These are phyloP conservation scores for Rhopalosiphum padi DNA, from an alignment of 1,140 invertebrate species.

Conservation along the genomic window DNA sequence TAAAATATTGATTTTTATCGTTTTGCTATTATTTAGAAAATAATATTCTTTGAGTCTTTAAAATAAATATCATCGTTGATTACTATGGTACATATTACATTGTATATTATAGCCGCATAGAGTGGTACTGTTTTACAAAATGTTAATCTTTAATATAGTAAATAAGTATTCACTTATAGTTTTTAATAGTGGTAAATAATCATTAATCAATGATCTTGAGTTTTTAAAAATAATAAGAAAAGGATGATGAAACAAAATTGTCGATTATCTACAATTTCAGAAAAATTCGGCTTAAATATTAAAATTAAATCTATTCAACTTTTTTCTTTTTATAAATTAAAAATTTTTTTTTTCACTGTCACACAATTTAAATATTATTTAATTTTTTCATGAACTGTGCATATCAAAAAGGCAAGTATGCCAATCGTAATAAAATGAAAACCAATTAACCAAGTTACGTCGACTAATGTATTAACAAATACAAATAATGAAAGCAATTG, in stretches of 20 bases:
- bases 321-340: no score
- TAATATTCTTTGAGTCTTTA: background rate
- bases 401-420: background rate
- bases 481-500: background rate
- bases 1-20: no score
- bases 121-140: no score
- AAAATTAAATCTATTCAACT: no score
- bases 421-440: background rate
- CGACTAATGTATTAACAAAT: background rate
- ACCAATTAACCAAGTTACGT: background rate
- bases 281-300: no score
- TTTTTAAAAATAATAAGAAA: background rate
- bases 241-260: no score
- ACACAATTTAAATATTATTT: background rate
- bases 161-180: background rate
- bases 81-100: background rate
- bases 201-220: background rate
- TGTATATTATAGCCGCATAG: no score
- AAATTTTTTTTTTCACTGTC: background rate
- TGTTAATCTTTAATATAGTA: no score
- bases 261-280: no score
- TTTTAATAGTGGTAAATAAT: background rate
- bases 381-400: background rate
- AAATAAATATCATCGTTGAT: background rate
- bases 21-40: background rate